A percentile compares a stretch with the other conserved stretches of the same genome.
These are phyloP conservation scores for Rhyzopertha dominica DNA, from an alignment of 1,140 invertebrate genomes.

Conservation along the genomic window DNA sequence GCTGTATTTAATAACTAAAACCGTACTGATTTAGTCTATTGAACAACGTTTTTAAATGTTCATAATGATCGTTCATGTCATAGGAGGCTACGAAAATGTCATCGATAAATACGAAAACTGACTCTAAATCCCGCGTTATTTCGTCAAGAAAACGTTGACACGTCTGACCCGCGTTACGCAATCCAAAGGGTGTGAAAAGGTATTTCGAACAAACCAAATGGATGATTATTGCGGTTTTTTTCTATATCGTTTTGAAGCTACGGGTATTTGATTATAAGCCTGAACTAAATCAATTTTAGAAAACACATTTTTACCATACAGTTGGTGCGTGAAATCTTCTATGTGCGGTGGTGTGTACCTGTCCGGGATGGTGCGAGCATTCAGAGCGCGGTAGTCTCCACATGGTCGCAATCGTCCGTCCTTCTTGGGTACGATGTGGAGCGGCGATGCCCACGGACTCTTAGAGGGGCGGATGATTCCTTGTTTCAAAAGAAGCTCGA, in stretches of 20 bases:
- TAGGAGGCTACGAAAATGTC: constrained; percentile 36
- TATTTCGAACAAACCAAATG: too few species aligned
- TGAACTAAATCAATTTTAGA: too few species aligned
- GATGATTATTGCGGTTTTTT: too few species aligned
- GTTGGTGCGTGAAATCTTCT: constrained; percentile 33
- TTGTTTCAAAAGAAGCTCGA: constrained; percentile 28
- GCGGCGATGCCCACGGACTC: constrained; percentile 43
- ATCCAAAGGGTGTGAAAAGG: constrained; percentile 20
- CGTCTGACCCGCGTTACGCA: constrained; percentile 25
- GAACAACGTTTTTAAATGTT: constrained; percentile 32
- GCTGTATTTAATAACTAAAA: constrained; percentile 32
- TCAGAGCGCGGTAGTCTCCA: constrained; percentile 49
- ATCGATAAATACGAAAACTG: constrained; percentile 30
- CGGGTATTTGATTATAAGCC: too few species aligned
- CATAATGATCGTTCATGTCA: constrained; percentile 28
- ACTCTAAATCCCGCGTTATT: constrained; percentile 14
- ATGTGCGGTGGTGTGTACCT: constrained; percentile 36
- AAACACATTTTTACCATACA: constrained; percentile 39
- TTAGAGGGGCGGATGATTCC: constrained; percentile 29
- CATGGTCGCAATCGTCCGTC: constrained; percentile 43
- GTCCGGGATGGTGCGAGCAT: constrained; percentile 44
- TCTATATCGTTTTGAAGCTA: too few species aligned
- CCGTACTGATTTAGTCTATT: constrained; percentile 25
- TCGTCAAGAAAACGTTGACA: constrained; percentile 22
- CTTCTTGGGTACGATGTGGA: constrained; percentile 46